phyloP scores from a whole-genome alignment of 2,888 invertebrate genomes.

The Athetis lepigone region DNA sequence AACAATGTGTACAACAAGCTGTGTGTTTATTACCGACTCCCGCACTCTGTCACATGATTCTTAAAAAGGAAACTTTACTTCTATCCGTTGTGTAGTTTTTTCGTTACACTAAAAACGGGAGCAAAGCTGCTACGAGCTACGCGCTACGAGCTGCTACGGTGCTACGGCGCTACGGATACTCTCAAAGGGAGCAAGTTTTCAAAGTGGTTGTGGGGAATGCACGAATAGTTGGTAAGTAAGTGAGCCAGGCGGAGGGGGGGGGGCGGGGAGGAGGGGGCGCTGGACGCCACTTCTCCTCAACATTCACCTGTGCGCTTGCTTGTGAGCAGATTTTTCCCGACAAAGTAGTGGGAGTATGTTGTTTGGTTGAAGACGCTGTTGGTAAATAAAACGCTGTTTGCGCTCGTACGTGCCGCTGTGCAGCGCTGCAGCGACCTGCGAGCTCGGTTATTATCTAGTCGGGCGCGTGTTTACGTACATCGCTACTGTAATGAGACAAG shows the following conservation, averaged over 20 bases:
- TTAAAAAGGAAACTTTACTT: slow-evolving; percentile 50
- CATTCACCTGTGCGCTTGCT: slow-evolving; percentile 34
- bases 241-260: neutral
- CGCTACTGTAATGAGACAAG: slow-evolving; percentile 15
- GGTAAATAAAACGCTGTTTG: slow-evolving; percentile 26
- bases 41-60: slow-evolving; percentile 18
- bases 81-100: slow-evolving; percentile 37
- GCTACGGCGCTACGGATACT: slow-evolving; percentile 15
- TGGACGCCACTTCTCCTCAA: no score
- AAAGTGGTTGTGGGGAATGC: slow-evolving; percentile 32
- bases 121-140: slow-evolving; percentile 20
- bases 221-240: slow-evolving; percentile 31
- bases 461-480: slow-evolving; percentile 6
- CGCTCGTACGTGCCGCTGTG: slow-evolving; percentile 16
- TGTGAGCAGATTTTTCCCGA: slow-evolving; percentile 20
- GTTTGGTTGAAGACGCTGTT: slow-evolving; percentile 24
- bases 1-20: slow-evolving; percentile 21
- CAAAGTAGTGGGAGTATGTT: slow-evolving; percentile 11
- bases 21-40: slow-evolving; percentile 10
- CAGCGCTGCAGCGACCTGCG: slow-evolving; percentile 10
- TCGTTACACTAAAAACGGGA: slow-evolving; percentile 37
- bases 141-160: slow-evolving; percentile 2
- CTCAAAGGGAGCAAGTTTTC: slow-evolving; percentile 49
- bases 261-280: neutral
- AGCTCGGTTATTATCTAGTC: slow-evolving; percentile 25